Conservation (phyloP, 2,797 vertebrate genomes). For the Leptodactylus fallax region DNA sequence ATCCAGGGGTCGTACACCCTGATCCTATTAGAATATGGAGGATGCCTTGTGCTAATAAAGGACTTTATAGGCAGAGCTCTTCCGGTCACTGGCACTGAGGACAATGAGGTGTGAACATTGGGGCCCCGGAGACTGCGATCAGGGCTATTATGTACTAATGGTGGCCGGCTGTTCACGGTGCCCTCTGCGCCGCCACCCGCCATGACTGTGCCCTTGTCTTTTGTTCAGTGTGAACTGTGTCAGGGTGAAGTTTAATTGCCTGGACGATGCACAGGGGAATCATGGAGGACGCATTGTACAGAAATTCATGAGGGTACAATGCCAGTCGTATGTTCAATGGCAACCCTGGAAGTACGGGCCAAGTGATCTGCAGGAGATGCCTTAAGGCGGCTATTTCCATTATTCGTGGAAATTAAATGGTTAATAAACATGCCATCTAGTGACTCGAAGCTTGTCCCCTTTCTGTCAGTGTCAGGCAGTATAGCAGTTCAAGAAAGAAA, state of each 20-base stretch:
- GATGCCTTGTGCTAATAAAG: slow-evolving; percentile 9
- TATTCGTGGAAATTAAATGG: neutral
- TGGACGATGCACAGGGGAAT: neutral
- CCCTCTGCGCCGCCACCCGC: neutral
- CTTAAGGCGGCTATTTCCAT: too few relatives aligned
- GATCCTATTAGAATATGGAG: slow-evolving; percentile 24
- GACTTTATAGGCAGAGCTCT: neutral
- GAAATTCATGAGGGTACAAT: neutral
- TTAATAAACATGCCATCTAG: neutral
- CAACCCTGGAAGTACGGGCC: neutral
- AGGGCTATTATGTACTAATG: neutral
- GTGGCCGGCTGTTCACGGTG: neutral
- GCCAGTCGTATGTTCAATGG: neutral
- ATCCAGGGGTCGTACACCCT: neutral
- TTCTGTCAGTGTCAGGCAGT: too few relatives aligned
- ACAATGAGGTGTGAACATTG: slow-evolving; percentile 14
- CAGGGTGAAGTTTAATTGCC: slow-evolving; percentile 5
- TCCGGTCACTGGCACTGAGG: slow-evolving; percentile 29
- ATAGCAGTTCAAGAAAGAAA: too few relatives aligned
- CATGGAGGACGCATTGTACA: neutral
- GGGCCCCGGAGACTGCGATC: neutral
- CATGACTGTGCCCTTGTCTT: slow-evolving; percentile 2
- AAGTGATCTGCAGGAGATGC: too few relatives aligned
- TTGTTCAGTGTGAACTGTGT: neutral
- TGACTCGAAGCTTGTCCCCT: too few relatives aligned